These are phyloP conservation scores for Labeo rohita DNA, from an alignment of 2,113 vertebrate genomes.

Conservation along the genomic window DNA sequence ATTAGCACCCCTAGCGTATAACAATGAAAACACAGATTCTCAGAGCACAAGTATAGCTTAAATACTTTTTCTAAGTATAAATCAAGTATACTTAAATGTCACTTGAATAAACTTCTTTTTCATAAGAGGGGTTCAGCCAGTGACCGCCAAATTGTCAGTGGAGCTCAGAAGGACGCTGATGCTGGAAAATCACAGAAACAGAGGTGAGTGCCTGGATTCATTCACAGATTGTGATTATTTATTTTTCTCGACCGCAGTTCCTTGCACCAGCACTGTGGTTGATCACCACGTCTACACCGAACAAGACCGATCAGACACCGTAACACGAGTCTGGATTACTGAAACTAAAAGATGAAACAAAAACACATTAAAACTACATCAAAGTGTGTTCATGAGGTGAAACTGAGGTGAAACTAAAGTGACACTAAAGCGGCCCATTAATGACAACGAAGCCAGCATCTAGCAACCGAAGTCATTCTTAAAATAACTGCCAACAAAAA, in stretches of 20 bases:
- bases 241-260: not conserved
- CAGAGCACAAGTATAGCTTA: too few species aligned
- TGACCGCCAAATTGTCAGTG: not conserved
- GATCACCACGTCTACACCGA: not conserved
- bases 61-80: too few species aligned
- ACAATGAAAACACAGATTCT: too few species aligned
- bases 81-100: too few species aligned
- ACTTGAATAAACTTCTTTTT: too few species aligned
- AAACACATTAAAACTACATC: not conserved
- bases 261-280: not conserved
- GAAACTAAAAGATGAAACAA: too few species aligned
- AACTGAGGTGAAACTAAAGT: not conserved
- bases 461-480: not conserved
- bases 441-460: too few species aligned
- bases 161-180: not conserved
- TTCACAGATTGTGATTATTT: not conserved
- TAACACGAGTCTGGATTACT: not conserved
- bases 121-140: not conserved
- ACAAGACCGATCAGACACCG: too few species aligned
- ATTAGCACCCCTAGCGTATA: too few species aligned
- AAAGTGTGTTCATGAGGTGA: not conserved
- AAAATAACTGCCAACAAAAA: not conserved
- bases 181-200: not conserved
- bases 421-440: not conserved
- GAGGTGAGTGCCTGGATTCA: not conserved